Evolutionary conservation across 2,113 vertebrate species (phyloP).

Genomic region (Ageneiosus marmoratus): DNA sequence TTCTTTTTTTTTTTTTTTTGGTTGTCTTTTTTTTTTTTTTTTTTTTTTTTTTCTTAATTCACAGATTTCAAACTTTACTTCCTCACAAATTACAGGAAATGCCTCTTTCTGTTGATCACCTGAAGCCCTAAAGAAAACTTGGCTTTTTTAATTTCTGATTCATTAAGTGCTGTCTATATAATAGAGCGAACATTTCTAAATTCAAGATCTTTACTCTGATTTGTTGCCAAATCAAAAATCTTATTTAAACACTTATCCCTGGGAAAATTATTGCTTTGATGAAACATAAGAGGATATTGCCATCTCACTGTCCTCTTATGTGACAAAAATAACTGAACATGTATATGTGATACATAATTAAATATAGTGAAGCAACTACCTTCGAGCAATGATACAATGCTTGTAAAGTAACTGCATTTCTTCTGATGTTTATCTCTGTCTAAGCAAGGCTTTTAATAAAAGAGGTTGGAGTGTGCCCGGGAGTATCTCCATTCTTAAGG

Average conservation of each 20-base stretch:
- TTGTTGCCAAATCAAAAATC: not conserved
- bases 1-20: not conserved
- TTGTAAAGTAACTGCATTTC: constrained; percentile 27
- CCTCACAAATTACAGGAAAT: not conserved
- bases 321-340: constrained; percentile 5
- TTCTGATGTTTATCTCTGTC: constrained; percentile 55
- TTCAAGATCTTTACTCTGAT: not conserved
- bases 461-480: constrained; percentile 55
- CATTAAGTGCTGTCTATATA: not conserved
- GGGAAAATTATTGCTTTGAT: not conserved
- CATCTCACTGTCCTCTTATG: not conserved
- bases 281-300: not conserved
- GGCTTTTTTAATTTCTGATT: not conserved
- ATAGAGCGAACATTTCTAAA: not conserved
- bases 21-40: not conserved
- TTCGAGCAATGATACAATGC: constrained; percentile 12
- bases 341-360: not conserved
- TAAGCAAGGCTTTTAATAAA: constrained; percentile 69
- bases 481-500: constrained; percentile 69
- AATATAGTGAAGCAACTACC: not conserved
- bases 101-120: not conserved
- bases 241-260: not conserved
- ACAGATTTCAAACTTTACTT: constrained; percentile 4
- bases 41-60: not conserved
- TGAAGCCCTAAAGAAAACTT: not conserved